Conservation (phyloP, 2,113 vertebrate genomes). For the Pygoscelis adeliae region DNA sequence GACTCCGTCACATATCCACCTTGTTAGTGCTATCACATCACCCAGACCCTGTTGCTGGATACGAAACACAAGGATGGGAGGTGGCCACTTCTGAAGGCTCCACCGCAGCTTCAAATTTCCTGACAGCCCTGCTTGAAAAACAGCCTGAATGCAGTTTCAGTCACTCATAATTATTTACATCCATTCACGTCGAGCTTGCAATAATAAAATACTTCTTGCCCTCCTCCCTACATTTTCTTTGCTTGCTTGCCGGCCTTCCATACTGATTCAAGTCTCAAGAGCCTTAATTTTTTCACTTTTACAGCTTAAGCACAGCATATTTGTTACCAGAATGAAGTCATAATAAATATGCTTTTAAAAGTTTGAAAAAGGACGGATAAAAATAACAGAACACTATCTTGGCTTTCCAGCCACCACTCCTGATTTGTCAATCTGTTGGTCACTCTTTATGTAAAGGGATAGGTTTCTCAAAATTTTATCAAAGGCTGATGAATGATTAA, state of each 20-base stretch:
- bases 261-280: neutral
- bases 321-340: neutral
- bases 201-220: neutral
- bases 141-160: neutral
- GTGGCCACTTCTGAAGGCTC: neutral
- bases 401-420: neutral
- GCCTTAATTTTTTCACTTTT: neutral
- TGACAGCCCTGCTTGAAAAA: neutral
- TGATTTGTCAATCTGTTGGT: neutral
- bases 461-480: neutral
- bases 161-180: neutral
- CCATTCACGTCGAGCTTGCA: neutral
- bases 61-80: neutral
- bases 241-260: neutral
- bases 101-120: neutral
- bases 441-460: neutral
- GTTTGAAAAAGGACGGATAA: neutral
- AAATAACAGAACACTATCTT: neutral
- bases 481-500: conserved; percentile 17
- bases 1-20: neutral
- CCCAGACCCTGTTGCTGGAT: too few relatives aligned
- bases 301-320: neutral
- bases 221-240: neutral
- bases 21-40: fast-evolving
- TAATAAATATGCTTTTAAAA: neutral